Base-by-base conservation (phyloP, 1,140 invertebrate species). In the Catajapyx aquilonaris region DNA sequence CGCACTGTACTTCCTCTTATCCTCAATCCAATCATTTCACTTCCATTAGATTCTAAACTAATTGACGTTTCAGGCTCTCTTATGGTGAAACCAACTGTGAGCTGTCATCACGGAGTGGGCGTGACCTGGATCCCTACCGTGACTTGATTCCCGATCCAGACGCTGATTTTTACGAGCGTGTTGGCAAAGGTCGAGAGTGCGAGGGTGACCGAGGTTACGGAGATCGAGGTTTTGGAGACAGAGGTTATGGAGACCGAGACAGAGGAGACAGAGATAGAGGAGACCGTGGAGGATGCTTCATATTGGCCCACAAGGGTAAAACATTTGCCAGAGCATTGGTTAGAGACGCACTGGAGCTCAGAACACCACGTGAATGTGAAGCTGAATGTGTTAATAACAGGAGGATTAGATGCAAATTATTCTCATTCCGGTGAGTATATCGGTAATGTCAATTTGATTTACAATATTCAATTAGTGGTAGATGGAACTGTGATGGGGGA, bases 1-100 rank as follows among this genome's bases (percentile, higher is more conserved):
- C n/a, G n/a, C n/a, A n/a, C n/a, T n/a, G n/a, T n/a, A n/a, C n/a
- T n/a, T n/a, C n/a, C n/a, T n/a, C n/a, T n/a, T n/a, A n/a, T n/a
- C n/a, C n/a, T 28, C 13, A 13, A 28, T 28, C 23, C 13, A 13
- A 9, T 28, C 23, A 28, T 28, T 28, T 28, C 23, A 9, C 23
- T 28, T 28, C 23, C 7, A 13, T 28, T 28, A 28, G 23, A 9
- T 28, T 9, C 13, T 28, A 28, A 28, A 7, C 13, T 28, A 28
- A 9, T 28, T 28, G 23, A 28, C n/a, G n/a, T n/a, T n/a, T n/a
- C n/a, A n/a, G 23, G 13, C 13, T 28, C 23, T 28, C 13, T 28
- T n/a, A n/a, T n/a, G n/a, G n/a, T n/a, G n/a, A n/a, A 7, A 42
- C 35, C 19, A 42, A 42, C 16, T 42, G 41, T 31, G 38, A 42